Conservation (phyloP, 2,888 invertebrate genomes). For the Agrotis exclamationis region DNA sequence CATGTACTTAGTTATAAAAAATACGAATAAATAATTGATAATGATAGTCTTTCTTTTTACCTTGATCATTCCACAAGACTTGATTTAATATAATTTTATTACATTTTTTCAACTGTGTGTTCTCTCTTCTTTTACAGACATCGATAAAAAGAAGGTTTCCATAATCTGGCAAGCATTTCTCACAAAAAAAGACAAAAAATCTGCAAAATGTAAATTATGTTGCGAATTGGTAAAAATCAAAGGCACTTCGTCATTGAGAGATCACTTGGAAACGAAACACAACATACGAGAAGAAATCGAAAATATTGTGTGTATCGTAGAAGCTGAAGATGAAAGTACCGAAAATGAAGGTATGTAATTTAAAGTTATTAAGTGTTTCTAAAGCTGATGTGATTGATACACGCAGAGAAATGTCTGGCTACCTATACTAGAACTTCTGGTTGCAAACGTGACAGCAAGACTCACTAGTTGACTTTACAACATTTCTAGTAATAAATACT, state of each 20-base stretch:
- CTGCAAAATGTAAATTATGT: constrained; percentile 35
- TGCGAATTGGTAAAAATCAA: not conserved
- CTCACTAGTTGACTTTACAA: too few species aligned
- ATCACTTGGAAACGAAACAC: constrained; percentile 20
- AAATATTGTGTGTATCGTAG: not conserved
- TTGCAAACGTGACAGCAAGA: too few species aligned
- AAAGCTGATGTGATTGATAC: too few species aligned
- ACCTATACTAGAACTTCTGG: too few species aligned
- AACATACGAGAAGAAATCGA: not conserved
- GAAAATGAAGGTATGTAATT: constrained; percentile 5
- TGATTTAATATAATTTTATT: not conserved
- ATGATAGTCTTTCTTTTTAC: too few species aligned
- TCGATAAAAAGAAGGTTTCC: not conserved
- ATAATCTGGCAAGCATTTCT: constrained; percentile 25
- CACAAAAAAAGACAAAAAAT: constrained; percentile 22
- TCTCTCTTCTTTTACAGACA: not conserved
- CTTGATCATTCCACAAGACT: not conserved
- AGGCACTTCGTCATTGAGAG: constrained; percentile 2
- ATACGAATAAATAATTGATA: too few species aligned
- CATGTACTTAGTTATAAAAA: too few species aligned
- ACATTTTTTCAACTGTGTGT: not conserved
- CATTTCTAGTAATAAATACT: too few species aligned
- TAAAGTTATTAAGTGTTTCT: too few species aligned
- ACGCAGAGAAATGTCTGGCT: too few species aligned
- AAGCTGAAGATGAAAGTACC: not conserved